These are phyloP conservation scores for Cercopithecus mitis DNA, from an alignment of 2,797 vertebrate species.

Conservation along the genomic window DNA sequence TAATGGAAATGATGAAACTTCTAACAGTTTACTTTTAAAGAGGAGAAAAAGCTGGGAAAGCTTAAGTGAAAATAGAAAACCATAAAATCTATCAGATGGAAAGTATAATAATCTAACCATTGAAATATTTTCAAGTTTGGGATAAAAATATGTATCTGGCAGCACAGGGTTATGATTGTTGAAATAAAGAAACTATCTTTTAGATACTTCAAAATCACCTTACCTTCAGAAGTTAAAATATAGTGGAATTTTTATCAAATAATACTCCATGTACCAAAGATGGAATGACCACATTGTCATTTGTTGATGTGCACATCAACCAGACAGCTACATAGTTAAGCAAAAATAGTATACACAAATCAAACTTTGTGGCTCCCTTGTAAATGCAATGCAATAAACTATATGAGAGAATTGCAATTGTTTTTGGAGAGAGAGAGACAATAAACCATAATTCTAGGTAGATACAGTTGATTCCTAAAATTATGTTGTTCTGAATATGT, in stretches of 20 bases:
- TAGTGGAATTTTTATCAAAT: neutral
- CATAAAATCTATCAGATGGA: neutral
- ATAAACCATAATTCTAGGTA: neutral
- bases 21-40: neutral
- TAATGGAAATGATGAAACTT: constrained; percentile 32
- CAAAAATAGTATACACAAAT: neutral
- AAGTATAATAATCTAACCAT: neutral
- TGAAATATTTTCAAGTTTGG: constrained; percentile 11
- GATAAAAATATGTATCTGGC: neutral
- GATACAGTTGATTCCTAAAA: neutral
- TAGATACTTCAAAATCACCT: neutral
- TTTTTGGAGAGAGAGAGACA: neutral
- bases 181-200: constrained; percentile 12
- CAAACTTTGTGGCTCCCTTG: neutral
- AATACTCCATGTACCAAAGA: neutral
- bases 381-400: neutral
- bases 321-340: neutral
- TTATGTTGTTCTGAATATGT: neutral
- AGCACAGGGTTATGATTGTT: neutral
- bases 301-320: neutral
- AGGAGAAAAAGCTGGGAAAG: neutral
- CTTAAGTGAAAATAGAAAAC: constrained; percentile 15
- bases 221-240: neutral
- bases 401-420: neutral
- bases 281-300: neutral